Evolutionary conservation across 1,140 invertebrate genomes (phyloP).

Genomic region (Aphis craccivora): DNA sequence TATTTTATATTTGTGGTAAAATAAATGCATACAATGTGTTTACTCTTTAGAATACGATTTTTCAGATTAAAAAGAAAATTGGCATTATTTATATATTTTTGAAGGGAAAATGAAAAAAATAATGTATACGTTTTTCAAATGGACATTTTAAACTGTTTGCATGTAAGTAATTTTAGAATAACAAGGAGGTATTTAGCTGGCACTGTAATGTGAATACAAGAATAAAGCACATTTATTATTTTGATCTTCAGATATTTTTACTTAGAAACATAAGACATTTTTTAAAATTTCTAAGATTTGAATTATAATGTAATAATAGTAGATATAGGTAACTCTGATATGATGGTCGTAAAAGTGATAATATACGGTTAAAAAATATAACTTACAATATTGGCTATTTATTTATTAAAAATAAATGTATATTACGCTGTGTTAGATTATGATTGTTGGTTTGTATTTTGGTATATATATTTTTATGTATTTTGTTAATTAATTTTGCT

Average conservation of each 20-base stretch:
- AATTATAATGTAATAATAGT: background rate
- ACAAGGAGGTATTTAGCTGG: background rate
- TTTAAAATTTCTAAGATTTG: background rate
- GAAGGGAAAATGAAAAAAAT: background rate
- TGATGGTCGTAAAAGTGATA: background rate
- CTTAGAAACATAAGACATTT: background rate
- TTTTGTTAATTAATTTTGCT: slow-evolving; percentile 11
- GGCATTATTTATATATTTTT: background rate
- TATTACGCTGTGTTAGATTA: background rate
- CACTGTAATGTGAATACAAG: background rate
- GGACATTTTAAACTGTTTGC: background rate
- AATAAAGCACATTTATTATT: background rate
- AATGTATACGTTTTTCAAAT: background rate
- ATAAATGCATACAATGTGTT: background rate
- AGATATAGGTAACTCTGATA: background rate
- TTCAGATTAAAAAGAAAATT: background rate
- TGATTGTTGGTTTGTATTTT: background rate
- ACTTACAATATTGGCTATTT: background rate
- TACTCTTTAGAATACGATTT: background rate
- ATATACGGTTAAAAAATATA: background rate
- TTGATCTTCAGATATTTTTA: background rate
- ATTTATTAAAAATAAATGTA: background rate
- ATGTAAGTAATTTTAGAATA: background rate
- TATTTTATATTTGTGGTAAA: background rate
- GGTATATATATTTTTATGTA: background rate